A percentile compares a stretch with the other conserved stretches of the same genome.
Evolutionary conservation across 1,140 invertebrate genomes (phyloP).

Genomic region (Pseudomyrmex pallidus): DNA sequence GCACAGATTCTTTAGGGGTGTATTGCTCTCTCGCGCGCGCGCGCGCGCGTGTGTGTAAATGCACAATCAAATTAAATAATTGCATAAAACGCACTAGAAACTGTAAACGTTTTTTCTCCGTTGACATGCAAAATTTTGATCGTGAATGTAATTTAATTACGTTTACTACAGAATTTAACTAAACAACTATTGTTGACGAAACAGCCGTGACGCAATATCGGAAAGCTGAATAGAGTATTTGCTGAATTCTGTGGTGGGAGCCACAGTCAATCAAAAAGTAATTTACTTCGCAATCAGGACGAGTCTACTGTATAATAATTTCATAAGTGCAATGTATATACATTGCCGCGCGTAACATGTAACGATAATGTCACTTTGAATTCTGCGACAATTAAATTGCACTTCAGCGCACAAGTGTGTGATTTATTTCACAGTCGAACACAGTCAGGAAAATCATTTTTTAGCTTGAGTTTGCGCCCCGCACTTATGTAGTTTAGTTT

Average conservation of each 20-base stretch:
- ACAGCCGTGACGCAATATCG: slow-evolving; percentile 21
- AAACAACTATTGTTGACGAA: slow-evolving; percentile 32
- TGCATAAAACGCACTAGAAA: too few relatives aligned
- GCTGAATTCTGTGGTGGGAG: slow-evolving; percentile 14
- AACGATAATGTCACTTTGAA: background rate
- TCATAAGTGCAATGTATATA: background rate
- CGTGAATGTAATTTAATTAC: slow-evolving; percentile 30
- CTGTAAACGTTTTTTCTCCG: too few relatives aligned
- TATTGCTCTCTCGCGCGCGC: too few relatives aligned
- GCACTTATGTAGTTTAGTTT: too few relatives aligned
- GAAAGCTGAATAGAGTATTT: slow-evolving; percentile 45
- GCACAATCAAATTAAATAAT: too few relatives aligned
- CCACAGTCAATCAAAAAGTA: slow-evolving; percentile 52
- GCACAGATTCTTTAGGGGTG: too few relatives aligned
- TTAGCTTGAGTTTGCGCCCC: too few relatives aligned
- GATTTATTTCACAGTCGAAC: background rate
- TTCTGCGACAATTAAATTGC: background rate
- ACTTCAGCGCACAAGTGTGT: background rate
- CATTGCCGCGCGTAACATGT: background rate
- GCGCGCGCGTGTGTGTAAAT: too few relatives aligned
- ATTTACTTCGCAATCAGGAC: slow-evolving; percentile 44
- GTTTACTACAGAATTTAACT: slow-evolving; percentile 10
- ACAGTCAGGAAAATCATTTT: background rate
- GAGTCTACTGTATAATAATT: slow-evolving; percentile 45
- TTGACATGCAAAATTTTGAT: too few relatives aligned